These are phyloP conservation scores for Rhopilema esculentum DNA, from an alignment of 30 jellyfish, hydroid and myxozoan species.

Conservation along the genomic window DNA sequence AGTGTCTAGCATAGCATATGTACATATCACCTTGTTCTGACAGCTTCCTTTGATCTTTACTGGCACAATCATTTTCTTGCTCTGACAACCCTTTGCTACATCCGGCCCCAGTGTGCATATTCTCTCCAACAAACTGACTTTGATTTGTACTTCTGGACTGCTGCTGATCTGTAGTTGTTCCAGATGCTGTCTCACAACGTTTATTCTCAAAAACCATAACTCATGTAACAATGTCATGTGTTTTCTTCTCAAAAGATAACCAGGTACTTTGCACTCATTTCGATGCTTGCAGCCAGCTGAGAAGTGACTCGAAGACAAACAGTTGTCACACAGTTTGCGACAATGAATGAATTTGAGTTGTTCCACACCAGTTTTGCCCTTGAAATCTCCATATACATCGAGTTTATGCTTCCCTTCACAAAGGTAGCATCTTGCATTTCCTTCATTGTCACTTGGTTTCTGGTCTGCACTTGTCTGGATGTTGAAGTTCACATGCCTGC, in stretches of 20 bases:
- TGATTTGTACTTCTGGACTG: not conserved
- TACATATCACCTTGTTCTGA: not conserved
- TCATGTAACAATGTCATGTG: slow-evolving; percentile 62
- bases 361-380: slow-evolving; percentile 12
- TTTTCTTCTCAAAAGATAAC: slow-evolving; percentile 30
- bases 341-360: not conserved
- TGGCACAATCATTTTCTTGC: slow-evolving; percentile 40
- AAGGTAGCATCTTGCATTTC: slow-evolving; percentile 8
- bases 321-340: slow-evolving; percentile 24
- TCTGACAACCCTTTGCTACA: slow-evolving; percentile 40
- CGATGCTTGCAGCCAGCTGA: slow-evolving; percentile 63
- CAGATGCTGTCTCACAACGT: slow-evolving; percentile 24
- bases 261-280: slow-evolving; percentile 55
- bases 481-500: slow-evolving; percentile 10
- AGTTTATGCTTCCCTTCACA: slow-evolving; percentile 20
- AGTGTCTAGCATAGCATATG: slow-evolving; percentile 58
- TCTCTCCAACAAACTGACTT: slow-evolving; percentile 49
- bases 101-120: slow-evolving; percentile 60
- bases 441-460: slow-evolving; percentile 18
- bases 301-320: slow-evolving; percentile 12
- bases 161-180: slow-evolving; percentile 26
- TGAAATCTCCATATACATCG: not conserved
- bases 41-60: slow-evolving; percentile 27
- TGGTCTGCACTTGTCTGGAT: slow-evolving; percentile 19
- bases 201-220: slow-evolving; percentile 45